Evolutionary conservation across 2,113 vertebrate genomes (phyloP).

Genomic region (Colius striatus): DNA sequence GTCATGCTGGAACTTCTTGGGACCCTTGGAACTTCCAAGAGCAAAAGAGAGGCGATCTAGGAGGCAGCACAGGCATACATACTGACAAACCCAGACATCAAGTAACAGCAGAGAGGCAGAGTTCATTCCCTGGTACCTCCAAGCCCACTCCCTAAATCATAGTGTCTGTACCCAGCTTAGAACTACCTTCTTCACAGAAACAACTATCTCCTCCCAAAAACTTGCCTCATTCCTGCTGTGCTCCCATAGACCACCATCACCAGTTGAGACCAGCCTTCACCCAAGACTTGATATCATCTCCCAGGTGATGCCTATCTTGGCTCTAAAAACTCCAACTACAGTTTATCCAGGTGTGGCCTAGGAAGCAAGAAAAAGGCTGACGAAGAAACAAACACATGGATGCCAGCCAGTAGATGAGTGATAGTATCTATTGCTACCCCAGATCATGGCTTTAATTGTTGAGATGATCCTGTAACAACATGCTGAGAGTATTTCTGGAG

Average conservation of each 20-base stretch:
- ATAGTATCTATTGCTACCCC: not conserved
- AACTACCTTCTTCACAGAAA: fast-evolving
- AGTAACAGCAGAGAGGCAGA: not conserved
- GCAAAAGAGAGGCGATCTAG: not conserved
- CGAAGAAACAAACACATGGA: not conserved
- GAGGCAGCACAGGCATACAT: not conserved
- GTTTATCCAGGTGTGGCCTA: not conserved
- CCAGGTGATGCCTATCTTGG: not conserved
- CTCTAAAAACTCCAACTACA: not conserved
- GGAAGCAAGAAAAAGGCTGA: not conserved
- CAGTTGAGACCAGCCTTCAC: not conserved
- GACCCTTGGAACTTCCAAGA: not conserved
- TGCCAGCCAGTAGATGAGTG: not conserved
- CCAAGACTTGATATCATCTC: not conserved
- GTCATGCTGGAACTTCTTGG: too few species aligned
- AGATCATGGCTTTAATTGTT: not conserved
- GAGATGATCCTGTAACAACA: not conserved
- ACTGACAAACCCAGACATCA: not conserved
- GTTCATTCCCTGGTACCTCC: not conserved
- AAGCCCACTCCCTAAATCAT: not conserved
- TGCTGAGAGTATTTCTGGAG: not conserved
- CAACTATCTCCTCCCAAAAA: not conserved
- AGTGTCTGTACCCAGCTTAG: fast-evolving
- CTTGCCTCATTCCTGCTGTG: not conserved
- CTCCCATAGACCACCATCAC: not conserved